Conservation (phyloP, 2,113 vertebrate genomes). For the Chroicocephalus ridibundus region DNA sequence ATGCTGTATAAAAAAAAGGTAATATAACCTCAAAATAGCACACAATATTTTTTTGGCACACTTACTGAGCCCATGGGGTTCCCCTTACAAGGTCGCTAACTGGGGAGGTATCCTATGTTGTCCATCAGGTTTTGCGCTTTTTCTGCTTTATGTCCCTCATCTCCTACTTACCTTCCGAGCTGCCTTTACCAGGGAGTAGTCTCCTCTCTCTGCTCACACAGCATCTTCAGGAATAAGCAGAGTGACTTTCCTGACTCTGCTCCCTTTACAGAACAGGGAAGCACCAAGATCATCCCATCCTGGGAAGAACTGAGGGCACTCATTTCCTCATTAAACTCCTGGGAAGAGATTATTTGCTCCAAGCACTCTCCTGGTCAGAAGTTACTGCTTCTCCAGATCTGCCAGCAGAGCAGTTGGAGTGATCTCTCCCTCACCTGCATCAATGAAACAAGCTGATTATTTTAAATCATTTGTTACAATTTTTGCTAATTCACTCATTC, state of each 20-base stretch:
- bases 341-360: not conserved
- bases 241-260: not conserved
- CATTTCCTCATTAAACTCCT: no score
- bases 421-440: not conserved
- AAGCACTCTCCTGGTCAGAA: not conserved
- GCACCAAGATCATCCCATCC: not conserved
- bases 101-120: not conserved
- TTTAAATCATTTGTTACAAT: not conserved
- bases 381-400: not conserved
- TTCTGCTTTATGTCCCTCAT: not conserved
- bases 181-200: not conserved
- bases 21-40: not conserved
- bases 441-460: not conserved
- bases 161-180: not conserved
- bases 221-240: not conserved
- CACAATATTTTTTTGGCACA: not conserved
- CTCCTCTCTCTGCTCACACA: not conserved
- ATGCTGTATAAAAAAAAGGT: not conserved
- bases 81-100: not conserved
- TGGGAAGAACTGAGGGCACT: not conserved
- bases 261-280: not conserved
- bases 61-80: not conserved
- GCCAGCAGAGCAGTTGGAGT: not conserved
- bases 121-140: not conserved
- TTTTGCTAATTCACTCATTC: not conserved